Base-by-base conservation (phyloP, 1,140 invertebrate species). In the Daktulosphaira vitifoliae region DNA sequence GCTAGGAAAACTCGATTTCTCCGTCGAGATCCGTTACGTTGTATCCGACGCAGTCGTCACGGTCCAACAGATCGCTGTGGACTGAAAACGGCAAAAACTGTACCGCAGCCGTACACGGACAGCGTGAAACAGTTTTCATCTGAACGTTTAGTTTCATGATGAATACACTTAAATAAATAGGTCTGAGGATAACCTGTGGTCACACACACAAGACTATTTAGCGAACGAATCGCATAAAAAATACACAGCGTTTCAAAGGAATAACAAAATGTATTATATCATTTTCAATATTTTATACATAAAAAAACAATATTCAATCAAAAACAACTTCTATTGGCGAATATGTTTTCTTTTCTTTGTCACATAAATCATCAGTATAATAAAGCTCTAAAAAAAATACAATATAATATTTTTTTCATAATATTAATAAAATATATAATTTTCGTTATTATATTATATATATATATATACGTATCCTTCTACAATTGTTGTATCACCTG, bases 321-420 rank as follows among this genome's bases (percentile, higher is more conserved):
- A 62, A 62, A 62, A 62, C 56, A 62, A 62, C 18, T 46, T 48
- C 42, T 62, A 62, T 62, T 33, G 38, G 56, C 56, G 56, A 62
- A 62, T 26, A 33, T 62, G 54, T 46, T 62, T 62, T 44, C 38
- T 42, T 23, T 44, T 33, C 11, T 33, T 33, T 33, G 29, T 33
- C 29, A 33, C 25, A 48, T 46, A 62, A 23, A 46, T 44, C 38
- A 56, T 59, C 54, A 25, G 39, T 59, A 59, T 62, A 48, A 62
- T 62, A 62, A 62, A 62, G 56, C 56, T 62, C 56, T 62, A 62
- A 62, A 62, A 62, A 62, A 62, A 62, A 62, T 62, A 62, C 56
- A 62, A 62, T 62, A 62, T 62, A 33, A 46, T 59, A n/a, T 44
- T 11, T 44, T 44, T 44, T 44, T 44, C 5, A 29, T 46, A 44